Evolutionary conservation across 2,888 invertebrate genomes (phyloP), one percentile per base, ranked within the genome.

Genomic region (Heliconius ismenius): DNA sequence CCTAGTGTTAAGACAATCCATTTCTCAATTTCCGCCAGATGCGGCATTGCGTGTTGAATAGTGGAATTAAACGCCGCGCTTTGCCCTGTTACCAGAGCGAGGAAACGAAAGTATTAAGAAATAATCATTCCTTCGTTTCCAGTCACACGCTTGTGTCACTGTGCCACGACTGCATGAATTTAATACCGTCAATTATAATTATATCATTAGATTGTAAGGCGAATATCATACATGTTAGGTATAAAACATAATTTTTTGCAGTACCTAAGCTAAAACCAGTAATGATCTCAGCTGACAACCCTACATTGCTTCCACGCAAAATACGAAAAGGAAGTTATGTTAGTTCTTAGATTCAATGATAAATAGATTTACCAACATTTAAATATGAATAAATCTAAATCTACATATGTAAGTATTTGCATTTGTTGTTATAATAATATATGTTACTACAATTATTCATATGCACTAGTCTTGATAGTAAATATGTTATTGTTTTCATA

Each of bases 381-480:
- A n/a, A 39, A 67, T 39, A 6, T 70, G 58, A n/a, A 54, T 70
- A 54, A 70, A 54, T 54, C 4, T 28, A 28, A 49, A 54, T 70
- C 24, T 21, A 28, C 32, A 58, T 69, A 28, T 54, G 32, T 36
- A 24, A 32, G 54, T 54, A 69, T 49, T 58, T 70, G n/a, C 32
- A 15, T 54, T 70, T 70, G 58, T 70, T 58, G 32, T 70, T 58
- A 58, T 58, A 70, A 70, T 70, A 58, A 58, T 58, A 58, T 58
- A 32, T 49, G 36, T 36, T 10, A n/a, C n/a, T 32, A 58, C 4
- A 36, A n/a, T 70, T 70, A 70, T 36, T 70, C 32, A 24, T 24
- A 54, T 70, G 70, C 58, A 58, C 54, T 58, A 28, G 58, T 58
- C 36, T 58, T 58, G 15, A 58, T 58, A 54, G 36, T 24, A 58